Evolutionary conservation across 1,140 invertebrate species (phyloP).

Genomic region (Drosophila busckii): DNA sequence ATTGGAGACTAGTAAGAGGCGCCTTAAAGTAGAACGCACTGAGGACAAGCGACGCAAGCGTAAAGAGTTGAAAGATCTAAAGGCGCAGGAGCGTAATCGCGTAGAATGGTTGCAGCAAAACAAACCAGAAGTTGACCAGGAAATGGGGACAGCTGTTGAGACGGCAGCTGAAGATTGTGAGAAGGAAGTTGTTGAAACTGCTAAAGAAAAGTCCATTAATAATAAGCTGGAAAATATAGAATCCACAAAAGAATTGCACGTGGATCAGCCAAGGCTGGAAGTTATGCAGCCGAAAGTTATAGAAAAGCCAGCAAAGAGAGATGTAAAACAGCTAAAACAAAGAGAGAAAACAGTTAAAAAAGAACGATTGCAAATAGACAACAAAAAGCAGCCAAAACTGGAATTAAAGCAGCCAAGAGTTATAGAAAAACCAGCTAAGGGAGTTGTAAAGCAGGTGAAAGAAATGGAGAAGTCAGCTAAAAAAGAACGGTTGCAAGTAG

Average conservation of each 20-base stretch:
- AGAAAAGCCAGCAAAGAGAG: too few relatives aligned
- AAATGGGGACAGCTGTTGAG: neutral
- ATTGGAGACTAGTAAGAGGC: conserved; percentile 57
- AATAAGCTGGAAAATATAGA: too few relatives aligned
- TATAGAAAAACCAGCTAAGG: too few relatives aligned
- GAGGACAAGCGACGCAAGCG: conserved; percentile 52
- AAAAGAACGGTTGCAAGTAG: too few relatives aligned
- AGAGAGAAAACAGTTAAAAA: neutral
- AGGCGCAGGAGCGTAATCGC: conserved; percentile 47
- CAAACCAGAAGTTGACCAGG: conserved; percentile 6
- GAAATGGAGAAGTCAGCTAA: too few relatives aligned
- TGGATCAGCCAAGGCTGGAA: neutral
- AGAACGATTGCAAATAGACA: too few relatives aligned
- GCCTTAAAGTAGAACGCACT: conserved; percentile 43
- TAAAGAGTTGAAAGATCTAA: conserved; percentile 56
- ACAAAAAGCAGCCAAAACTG: too few relatives aligned
- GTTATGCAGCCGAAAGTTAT: neutral
- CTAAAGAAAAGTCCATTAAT: neutral
- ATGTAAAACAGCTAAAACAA: neutral
- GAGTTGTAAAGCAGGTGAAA: too few relatives aligned
- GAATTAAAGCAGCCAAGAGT: too few relatives aligned
- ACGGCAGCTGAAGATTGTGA: neutral
- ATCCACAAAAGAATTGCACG: neutral
- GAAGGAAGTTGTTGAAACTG: neutral
- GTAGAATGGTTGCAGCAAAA: conserved; percentile 60